Base-by-base conservation (phyloP, 2,113 vertebrate species). In the Desmodus rotundus region DNA sequence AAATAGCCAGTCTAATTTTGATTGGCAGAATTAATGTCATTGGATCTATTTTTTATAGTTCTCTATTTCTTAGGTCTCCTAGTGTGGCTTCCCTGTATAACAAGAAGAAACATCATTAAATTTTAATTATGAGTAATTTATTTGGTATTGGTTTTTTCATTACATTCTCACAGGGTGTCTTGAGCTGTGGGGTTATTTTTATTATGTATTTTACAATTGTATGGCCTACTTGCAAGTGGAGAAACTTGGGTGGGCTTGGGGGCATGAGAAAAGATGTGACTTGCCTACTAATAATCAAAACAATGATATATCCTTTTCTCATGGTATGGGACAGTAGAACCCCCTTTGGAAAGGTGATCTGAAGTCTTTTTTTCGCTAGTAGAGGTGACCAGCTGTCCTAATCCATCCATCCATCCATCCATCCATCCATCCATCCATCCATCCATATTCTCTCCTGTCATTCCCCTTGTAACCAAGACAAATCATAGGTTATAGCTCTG, bases 101-200 rank as follows among this genome's bases (percentile, higher is more conserved):
- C 5, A 70, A 47, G 28, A 92, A 82, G 90, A 80, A 91, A 0
- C 0, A 74, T 92, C 76, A 14, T 50, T 94, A 96, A 92, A 36
- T 96, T 88, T 33, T 90, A 90, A 86, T 96, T 95, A 24, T 86
- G 68, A 94, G 47, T 83, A 97, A 52, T 52, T 94, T 94, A 33
- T 61, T n/a, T 81, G 72, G 16, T 43, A 56, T 74, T 94, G 41
- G 41, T 5, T 67, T 94, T 96, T 95, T 93, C n/a, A 91, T 89
- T 95, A 67, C 20, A 45, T 58, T 94, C 63, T 96, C 52, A 74
- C 38, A 74, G 56, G 22, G 16, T 94, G n/a, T 81, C 31, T 61
- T 92, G 90, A 85, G 91, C 58, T 93, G 45, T 93, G 61, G 47
- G 72, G 8, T 22, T 56, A 81, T 92, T 92, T 92, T 89, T 84